Conservation (phyloP, 2,888 invertebrate genomes). For the Drosophila anomelani region DNA sequence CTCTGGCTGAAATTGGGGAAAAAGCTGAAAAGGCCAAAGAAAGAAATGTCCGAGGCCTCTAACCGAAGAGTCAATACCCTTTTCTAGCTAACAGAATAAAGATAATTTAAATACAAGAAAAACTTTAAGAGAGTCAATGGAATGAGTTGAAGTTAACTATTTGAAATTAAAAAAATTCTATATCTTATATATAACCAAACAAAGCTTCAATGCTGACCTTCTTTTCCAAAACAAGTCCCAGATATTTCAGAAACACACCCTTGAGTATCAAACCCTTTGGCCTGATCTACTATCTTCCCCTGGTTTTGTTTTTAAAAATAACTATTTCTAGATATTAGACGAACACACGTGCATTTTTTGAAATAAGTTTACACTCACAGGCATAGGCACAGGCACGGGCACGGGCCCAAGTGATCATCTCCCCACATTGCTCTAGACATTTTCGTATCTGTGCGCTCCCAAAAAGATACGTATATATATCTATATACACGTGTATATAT, state of each 20-base stretch:
- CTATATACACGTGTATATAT: constrained; percentile 28
- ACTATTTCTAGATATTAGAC: constrained; percentile 49
- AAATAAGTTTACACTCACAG: constrained; percentile 44
- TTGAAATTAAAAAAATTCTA: neutral
- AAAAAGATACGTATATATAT: constrained; percentile 16
- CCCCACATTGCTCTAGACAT: constrained; percentile 38
- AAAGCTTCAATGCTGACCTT: neutral
- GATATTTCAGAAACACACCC: neutral
- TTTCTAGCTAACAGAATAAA: neutral
- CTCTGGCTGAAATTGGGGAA: constrained; percentile 46
- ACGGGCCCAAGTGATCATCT: constrained; percentile 22
- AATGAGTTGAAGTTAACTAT: neutral
- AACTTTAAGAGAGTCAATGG: neutral
- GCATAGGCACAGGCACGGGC: constrained; percentile 10
- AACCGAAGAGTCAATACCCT: constrained; percentile 23
- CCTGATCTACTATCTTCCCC: constrained; percentile 17
- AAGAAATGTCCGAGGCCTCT: neutral
- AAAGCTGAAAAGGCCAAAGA: constrained; percentile 39
- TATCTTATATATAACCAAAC: neutral
- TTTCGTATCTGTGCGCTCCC: constrained; percentile 29
- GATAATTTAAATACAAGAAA: neutral
- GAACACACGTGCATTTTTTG: constrained; percentile 48
- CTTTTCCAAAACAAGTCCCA: neutral
- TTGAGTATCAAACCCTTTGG: constrained; percentile 20
- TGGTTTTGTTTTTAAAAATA: constrained; percentile 43